A percentile compares a stretch with the other conserved stretches of the same genome.
These are phyloP conservation scores for Matsumurasca onukii DNA, from an alignment of 1,140 invertebrate genomes.

Conservation along the genomic window DNA sequence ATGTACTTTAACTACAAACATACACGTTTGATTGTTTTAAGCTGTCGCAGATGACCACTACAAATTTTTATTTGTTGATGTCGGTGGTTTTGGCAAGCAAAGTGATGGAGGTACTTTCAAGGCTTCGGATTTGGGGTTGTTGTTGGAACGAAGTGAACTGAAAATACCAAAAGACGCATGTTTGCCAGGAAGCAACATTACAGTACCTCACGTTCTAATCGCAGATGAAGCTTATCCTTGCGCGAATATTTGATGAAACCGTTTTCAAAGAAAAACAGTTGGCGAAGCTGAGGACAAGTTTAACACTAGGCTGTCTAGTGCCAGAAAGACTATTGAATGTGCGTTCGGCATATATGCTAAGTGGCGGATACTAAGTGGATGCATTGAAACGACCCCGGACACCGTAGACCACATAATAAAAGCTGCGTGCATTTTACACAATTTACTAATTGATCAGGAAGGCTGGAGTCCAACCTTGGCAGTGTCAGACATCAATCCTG, in stretches of 20 bases:
- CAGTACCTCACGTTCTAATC: too few species aligned
- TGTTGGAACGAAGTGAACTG: slow-evolving; percentile 1
- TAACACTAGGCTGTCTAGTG: not conserved
- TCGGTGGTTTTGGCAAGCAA: slow-evolving; percentile 49
- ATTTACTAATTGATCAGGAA: too few species aligned
- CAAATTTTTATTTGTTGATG: slow-evolving; percentile 50
- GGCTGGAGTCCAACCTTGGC: too few species aligned
- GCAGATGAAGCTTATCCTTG: slow-evolving; percentile 16
- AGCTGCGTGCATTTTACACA: not conserved
- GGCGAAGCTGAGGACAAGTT: too few species aligned
- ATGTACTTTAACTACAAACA: slow-evolving; percentile 45
- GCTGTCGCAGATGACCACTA: slow-evolving; percentile 52
- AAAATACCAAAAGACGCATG: not conserved
- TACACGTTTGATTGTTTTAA: slow-evolving; percentile 50
- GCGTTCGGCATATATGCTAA: not conserved
- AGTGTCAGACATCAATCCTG: too few species aligned
- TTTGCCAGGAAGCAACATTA: slow-evolving; percentile 3
- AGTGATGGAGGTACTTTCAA: slow-evolving; percentile 43
- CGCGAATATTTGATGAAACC: too few species aligned
- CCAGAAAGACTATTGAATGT: not conserved
- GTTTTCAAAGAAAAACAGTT: too few species aligned
- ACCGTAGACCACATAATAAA: not conserved
- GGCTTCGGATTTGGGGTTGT: not conserved
- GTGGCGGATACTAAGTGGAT: not conserved
- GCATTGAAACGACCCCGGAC: not conserved